phyloP scores from a whole-genome alignment of 1,140 invertebrate species.

The Drosophila lini region DNA sequence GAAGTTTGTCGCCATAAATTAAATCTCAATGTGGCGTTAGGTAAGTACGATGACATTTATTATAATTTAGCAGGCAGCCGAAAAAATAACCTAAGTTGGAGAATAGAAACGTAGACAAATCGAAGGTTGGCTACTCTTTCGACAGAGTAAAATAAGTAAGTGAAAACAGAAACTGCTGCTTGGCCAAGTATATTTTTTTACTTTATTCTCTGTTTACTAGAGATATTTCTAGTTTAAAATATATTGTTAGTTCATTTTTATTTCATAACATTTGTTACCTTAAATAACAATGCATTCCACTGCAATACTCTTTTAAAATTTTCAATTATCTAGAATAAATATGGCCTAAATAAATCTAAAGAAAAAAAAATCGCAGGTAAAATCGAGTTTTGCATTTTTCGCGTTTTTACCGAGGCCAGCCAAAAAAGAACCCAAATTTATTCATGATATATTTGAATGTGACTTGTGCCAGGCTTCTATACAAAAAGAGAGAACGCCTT shows the following conservation, averaged over 20 bases:
- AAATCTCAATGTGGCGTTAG: slow-evolving; percentile 67
- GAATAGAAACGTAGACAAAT: slow-evolving; percentile 2
- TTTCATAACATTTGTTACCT: no score
- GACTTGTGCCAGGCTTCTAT: background rate
- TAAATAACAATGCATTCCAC: no score
- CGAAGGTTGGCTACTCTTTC: slow-evolving; percentile 10
- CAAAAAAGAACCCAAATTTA: slow-evolving; percentile 24
- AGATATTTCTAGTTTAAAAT: background rate
- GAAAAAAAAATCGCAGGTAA: background rate
- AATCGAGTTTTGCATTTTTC: background rate
- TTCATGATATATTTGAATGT: slow-evolving; percentile 47
- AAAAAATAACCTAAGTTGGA: slow-evolving; percentile 21
- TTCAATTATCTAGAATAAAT: slow-evolving; percentile 2
- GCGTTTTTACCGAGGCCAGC: background rate
- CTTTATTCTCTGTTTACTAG: background rate
- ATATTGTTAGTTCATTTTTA: no score
- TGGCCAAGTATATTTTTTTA: background rate
- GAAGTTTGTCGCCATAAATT: slow-evolving; percentile 78
- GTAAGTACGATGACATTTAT: slow-evolving; percentile 75
- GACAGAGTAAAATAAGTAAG: background rate
- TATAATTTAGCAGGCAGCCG: slow-evolving; percentile 63
- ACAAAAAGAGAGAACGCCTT: slow-evolving; percentile 5
- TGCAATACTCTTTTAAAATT: background rate
- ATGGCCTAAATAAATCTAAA: background rate
- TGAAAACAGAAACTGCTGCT: background rate